Conservation (phyloP, 2,113 vertebrate genomes). For the Nestor notabilis region DNA sequence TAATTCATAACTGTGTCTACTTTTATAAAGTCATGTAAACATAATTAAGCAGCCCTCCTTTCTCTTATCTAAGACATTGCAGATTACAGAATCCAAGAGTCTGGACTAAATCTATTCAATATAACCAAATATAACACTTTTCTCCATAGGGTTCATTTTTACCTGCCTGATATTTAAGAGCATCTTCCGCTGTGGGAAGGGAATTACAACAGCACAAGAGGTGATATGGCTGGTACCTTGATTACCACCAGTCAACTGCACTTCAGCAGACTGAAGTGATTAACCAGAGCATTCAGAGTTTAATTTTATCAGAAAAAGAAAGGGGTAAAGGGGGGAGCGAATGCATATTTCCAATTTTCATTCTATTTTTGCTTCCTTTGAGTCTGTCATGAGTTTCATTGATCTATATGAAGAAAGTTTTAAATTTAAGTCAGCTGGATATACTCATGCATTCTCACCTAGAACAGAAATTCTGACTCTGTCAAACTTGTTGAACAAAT, state of each 20-base stretch:
- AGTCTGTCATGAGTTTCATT: background rate
- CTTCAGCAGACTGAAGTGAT: background rate
- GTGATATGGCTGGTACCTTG: background rate
- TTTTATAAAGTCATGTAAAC: background rate
- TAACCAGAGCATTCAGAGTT: background rate
- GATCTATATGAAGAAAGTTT: background rate
- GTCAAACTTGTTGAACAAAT: background rate
- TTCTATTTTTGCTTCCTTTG: background rate
- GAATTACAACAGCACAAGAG: background rate
- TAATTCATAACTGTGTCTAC: background rate
- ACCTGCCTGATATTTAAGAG: background rate
- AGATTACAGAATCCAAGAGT: background rate
- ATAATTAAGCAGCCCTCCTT: background rate
- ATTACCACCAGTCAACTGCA: background rate
- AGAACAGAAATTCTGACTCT: background rate
- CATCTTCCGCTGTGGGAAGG: background rate
- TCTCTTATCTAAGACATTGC: background rate
- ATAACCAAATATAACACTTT: background rate
- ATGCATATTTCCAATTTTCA: background rate
- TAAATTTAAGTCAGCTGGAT: background rate
- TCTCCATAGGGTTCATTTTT: background rate
- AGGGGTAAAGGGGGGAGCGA: accelerated
- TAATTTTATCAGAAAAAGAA: background rate
- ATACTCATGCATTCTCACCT: background rate
- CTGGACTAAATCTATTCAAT: background rate